Base-by-base conservation (phyloP, 2,888 invertebrate genomes). In the Pilophorus perplexus region DNA sequence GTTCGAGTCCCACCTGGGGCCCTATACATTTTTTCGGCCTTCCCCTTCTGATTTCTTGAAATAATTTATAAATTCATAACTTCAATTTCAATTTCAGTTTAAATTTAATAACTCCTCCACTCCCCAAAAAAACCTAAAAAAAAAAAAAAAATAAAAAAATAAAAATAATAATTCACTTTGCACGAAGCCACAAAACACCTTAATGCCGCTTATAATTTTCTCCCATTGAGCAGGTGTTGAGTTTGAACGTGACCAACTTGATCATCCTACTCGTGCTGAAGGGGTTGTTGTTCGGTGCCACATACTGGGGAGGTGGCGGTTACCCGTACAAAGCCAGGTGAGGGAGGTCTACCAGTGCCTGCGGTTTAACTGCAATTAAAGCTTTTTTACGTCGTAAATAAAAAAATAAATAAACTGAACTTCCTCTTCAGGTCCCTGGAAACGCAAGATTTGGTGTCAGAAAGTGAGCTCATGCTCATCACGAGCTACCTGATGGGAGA, bases 221-320 rank as follows among this genome's bases (percentile, higher is more conserved):
- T n/a, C n/a, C n/a, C n/a, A n/a, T n/a, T n/a, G 62, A 64, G 12
- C 77, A 86, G 86, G 86, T 90, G 2, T 78, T 92, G 48, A 92
- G 90, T 73, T 78, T 92, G 60, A 92, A 92, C 78, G 77, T 92
- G 66, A 90, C 90, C 0, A 92, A 91, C 76, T 78, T 92, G 69
- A 80, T 92, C 50, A 86, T 92, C 68, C 80, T 92, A 65, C 80
- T 92, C 55, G 82, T 93, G 27, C 79, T 93, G 68, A 92, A 92
- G 78, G 89, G 89, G 0, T 78, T 92, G 5, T 88, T 92, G 69
- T 84, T 90, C 73, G 89, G 90, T 0, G 90, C 90, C 10, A 89
- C 90, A 0, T 84, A 89, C 73, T 80, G 88, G 73, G 89, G 88
- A 4, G 85, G 85, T 1, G 86, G 86, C 0, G 67, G 68, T 6